Conservation (phyloP, 2,888 invertebrate genomes). For the Zaprionus bogoriensis region DNA sequence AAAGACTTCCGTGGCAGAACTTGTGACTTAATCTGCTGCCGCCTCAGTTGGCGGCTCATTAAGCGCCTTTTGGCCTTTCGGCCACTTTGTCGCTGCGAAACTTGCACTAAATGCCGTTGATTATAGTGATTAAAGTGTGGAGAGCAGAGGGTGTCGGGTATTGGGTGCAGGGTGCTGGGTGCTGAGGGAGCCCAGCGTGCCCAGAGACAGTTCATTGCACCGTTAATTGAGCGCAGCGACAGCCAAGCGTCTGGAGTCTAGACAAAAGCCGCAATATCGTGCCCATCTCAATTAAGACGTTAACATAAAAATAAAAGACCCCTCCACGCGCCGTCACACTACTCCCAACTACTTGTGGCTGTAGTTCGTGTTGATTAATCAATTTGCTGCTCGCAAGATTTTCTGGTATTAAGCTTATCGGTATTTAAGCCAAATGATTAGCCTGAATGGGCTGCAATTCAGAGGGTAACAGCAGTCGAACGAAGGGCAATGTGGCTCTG, state of each 20-base stretch:
- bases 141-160: not conserved
- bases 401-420: not conserved
- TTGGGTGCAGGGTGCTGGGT: slow-evolving; percentile 3
- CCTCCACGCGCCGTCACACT: slow-evolving; percentile 8
- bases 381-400: not conserved
- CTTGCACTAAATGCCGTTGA: slow-evolving; percentile 48
- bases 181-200: not conserved
- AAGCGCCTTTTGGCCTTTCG: slow-evolving; percentile 29
- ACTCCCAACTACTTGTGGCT: not conserved
- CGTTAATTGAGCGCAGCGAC: slow-evolving; percentile 53
- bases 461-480: not conserved
- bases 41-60: slow-evolving; percentile 62
- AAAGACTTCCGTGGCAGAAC: slow-evolving; percentile 15
- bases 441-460: not conserved
- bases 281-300: slow-evolving; percentile 34
- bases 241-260: slow-evolving; percentile 31
- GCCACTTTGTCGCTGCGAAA: slow-evolving; percentile 38
- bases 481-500: too few relatives aligned
- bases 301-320: slow-evolving; percentile 32
- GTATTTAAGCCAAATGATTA: not conserved
- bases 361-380: slow-evolving; percentile 15
- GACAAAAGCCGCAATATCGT: slow-evolving; percentile 38
- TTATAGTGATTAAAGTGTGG: slow-evolving; percentile 57
- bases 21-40: slow-evolving; percentile 15
- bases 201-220: slow-evolving; percentile 60